Evolutionary conservation across 2,888 invertebrate species (phyloP).

Genomic region (Pardosa pseudoannulata): DNA sequence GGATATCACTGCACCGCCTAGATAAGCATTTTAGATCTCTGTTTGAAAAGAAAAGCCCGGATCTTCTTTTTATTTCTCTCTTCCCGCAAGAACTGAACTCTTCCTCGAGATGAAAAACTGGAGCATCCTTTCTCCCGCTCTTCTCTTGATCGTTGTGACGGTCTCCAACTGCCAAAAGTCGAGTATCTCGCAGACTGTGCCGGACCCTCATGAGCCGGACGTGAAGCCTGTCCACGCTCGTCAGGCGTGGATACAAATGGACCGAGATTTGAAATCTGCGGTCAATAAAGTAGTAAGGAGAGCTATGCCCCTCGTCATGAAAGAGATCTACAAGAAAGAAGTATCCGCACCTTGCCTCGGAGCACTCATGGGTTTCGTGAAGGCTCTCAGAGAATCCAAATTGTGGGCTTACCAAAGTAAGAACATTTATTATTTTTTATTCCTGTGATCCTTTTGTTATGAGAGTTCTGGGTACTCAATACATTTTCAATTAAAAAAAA

Average conservation of each 20-base stretch:
- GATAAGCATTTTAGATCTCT: neutral
- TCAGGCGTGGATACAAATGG: constrained; percentile 30
- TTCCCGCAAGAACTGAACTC: neutral
- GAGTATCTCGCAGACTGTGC: no score
- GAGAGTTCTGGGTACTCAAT: no score
- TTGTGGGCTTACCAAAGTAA: constrained; percentile 50
- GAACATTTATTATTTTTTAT: neutral
- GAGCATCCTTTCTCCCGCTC: neutral
- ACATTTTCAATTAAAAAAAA: no score
- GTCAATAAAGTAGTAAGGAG: constrained; percentile 32
- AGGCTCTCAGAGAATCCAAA: constrained; percentile 34
- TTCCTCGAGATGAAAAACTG: neutral
- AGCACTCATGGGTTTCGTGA: constrained; percentile 5
- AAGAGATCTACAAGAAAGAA: constrained; percentile 56
- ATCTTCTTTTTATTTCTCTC: neutral
- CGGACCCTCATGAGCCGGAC: neutral
- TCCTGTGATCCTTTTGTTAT: no score
- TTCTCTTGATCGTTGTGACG: neutral
- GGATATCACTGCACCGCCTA: neutral
- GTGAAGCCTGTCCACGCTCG: constrained; percentile 11
- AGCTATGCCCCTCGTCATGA: constrained; percentile 43
- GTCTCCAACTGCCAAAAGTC: neutral
- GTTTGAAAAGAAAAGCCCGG: neutral
- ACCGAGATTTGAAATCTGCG: constrained; percentile 27
- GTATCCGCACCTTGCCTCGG: constrained; percentile 31